These are phyloP conservation scores for Carassius auratus DNA, from an alignment of 2,113 vertebrate genomes.

Conservation along the genomic window DNA sequence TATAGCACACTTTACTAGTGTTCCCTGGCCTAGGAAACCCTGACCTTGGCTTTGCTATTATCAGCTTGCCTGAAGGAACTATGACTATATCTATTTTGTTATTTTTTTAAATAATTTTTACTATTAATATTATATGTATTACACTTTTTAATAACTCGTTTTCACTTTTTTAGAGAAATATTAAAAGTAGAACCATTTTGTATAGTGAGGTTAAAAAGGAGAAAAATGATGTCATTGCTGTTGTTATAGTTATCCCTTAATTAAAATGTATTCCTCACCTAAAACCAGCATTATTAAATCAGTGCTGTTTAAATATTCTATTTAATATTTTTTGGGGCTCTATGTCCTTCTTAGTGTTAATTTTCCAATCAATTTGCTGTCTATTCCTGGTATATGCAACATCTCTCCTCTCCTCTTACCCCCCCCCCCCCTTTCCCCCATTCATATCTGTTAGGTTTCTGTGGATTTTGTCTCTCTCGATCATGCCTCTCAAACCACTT, in stretches of 20 bases:
- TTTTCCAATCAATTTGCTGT: background rate
- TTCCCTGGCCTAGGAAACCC: no score
- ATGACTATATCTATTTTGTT: no score
- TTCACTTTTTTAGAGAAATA: background rate
- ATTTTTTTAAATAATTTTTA: background rate
- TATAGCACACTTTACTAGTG: no score
- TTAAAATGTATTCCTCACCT: background rate
- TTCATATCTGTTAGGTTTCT: conserved; percentile 38
- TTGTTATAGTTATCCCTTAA: background rate
- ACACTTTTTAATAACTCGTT: background rate
- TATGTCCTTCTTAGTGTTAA: background rate
- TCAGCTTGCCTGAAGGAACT: no score
- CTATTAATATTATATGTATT: background rate
- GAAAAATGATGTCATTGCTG: background rate
- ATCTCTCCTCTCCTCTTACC: background rate
- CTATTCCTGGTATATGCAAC: background rate
- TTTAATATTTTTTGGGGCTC: background rate
- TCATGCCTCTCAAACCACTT: conserved; percentile 51
- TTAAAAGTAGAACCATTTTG: background rate
- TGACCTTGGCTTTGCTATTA: no score
- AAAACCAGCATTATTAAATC: background rate
- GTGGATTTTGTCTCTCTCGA: conserved; percentile 34
- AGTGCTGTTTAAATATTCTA: background rate
- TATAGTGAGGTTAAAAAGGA: background rate
- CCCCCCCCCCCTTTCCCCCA: background rate